A percentile compares a stretch with the other conserved stretches of the same genome.
These are phyloP conservation scores for Petrocephalus schoutedeni DNA, from an alignment of 2,797 vertebrate genomes.

Conservation along the genomic window DNA sequence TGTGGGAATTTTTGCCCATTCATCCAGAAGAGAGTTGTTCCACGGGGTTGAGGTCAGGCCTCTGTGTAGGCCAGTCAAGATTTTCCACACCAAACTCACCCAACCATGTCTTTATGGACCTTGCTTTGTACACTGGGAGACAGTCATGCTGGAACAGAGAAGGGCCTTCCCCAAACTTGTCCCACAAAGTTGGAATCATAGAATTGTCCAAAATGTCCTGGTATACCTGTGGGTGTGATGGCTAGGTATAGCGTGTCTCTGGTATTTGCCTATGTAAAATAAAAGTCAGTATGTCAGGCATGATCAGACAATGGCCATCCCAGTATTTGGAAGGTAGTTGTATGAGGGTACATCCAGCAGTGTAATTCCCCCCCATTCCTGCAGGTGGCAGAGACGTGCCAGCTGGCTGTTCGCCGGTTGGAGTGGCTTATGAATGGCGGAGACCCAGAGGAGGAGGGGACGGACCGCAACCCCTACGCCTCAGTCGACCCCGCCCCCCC, in stretches of 20 bases:
- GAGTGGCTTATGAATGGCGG: slow-evolving; percentile 75
- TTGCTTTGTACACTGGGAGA: background rate
- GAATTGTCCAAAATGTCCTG: background rate
- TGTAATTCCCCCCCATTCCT: background rate
- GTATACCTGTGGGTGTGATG: background rate
- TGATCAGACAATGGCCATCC: background rate
- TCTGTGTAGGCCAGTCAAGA: background rate
- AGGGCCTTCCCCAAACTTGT: too few species aligned
- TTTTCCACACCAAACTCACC: background rate
- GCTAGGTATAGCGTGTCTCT: background rate
- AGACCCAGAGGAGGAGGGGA: slow-evolving; percentile 34
- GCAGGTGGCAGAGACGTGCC: slow-evolving; percentile 92
- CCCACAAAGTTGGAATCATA: background rate
- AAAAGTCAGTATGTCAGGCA: background rate
- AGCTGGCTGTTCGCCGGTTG: slow-evolving; percentile 76
- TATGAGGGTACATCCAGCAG: background rate
- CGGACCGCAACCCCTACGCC: slow-evolving; percentile 63
- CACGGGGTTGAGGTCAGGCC: background rate
- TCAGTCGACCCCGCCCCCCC: slow-evolving; percentile 89
- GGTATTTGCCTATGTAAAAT: background rate
- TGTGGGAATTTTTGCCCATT: background rate
- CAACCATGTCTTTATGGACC: background rate
- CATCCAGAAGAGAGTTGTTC: background rate
- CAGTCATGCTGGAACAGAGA: too few species aligned
- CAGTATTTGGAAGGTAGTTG: background rate